A percentile compares a stretch with the other conserved stretches of the same genome.
Conservation (phyloP, 2,797 vertebrate species). For the Merluccius polli region DNA sequence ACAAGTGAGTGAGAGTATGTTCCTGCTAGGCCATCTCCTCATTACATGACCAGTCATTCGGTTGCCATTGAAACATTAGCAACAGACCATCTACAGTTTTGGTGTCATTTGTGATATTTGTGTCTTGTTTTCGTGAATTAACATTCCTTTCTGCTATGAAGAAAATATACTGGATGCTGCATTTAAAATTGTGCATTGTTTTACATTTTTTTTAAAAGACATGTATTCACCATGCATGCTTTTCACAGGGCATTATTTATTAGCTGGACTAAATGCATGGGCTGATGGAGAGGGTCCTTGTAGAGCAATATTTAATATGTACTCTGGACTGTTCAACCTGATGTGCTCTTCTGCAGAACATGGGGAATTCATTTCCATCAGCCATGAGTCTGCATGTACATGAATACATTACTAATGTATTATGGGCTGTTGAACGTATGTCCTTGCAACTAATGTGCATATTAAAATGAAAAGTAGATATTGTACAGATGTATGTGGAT, state of each 20-base stretch:
- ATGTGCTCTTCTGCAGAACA: neutral
- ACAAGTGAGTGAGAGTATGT: conserved; percentile 58
- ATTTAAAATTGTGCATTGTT: neutral
- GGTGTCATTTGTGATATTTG: neutral
- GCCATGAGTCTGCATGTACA: no score
- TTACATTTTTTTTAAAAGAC: no score
- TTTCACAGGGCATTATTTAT: neutral
- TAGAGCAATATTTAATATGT: neutral
- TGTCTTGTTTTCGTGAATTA: neutral
- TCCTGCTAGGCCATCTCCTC: conserved; percentile 63
- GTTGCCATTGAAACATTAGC: conserved; percentile 68
- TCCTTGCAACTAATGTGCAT: neutral
- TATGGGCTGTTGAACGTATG: neutral
- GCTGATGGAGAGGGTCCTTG: neutral
- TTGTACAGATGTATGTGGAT: no score
- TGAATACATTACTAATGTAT: neutral
- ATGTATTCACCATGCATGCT: no score
- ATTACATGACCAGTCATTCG: conserved; percentile 59
- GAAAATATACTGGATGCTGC: neutral
- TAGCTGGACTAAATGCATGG: neutral
- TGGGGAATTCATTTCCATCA: neutral
- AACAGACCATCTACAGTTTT: conserved; percentile 42
- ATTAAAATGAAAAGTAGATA: neutral
- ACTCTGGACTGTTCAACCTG: neutral
- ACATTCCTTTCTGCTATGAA: neutral